Percentiles rank a stretch among this genome's conserved stretches.
Evolutionary conservation across 2,113 vertebrate genomes (phyloP).

Genomic region (Cyprinodon variegatus): DNA sequence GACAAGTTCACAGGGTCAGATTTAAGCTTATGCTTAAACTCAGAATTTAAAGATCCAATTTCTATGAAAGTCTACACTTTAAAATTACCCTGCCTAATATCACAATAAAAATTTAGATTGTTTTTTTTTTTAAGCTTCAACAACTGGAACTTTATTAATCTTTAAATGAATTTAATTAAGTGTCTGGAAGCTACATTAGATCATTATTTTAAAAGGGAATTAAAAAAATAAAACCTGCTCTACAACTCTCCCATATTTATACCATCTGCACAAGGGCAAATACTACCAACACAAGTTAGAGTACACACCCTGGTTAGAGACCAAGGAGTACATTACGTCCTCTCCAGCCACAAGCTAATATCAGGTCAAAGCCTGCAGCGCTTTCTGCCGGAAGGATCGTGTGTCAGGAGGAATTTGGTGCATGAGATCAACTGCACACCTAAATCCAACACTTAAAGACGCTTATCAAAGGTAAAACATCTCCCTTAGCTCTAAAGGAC

Average conservation of each 20-base stretch:
- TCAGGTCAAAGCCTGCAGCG: slow-evolving; percentile 6
- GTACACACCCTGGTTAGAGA: background rate
- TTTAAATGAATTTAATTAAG: background rate
- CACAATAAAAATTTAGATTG: background rate
- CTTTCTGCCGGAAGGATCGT: slow-evolving; percentile 21
- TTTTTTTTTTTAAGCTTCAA: background rate
- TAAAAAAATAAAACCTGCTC: background rate
- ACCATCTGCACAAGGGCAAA: background rate
- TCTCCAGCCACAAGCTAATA: background rate
- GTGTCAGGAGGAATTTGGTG: slow-evolving; percentile 33
- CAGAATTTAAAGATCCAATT: background rate
- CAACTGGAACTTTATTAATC: background rate
- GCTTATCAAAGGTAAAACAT: background rate
- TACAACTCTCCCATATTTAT: background rate
- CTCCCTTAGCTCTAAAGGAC: background rate
- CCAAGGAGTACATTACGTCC: slow-evolving; percentile 19
- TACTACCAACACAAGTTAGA: background rate
- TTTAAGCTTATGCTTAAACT: background rate
- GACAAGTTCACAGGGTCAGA: background rate
- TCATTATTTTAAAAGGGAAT: background rate
- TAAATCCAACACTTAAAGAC: background rate
- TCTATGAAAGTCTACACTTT: background rate
- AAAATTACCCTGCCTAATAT: background rate
- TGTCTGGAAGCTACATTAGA: background rate
- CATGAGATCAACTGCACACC: background rate